These are phyloP conservation scores for Caerostris extrusa DNA, from an alignment of 1,140 invertebrate genomes.

Conservation along the genomic window DNA sequence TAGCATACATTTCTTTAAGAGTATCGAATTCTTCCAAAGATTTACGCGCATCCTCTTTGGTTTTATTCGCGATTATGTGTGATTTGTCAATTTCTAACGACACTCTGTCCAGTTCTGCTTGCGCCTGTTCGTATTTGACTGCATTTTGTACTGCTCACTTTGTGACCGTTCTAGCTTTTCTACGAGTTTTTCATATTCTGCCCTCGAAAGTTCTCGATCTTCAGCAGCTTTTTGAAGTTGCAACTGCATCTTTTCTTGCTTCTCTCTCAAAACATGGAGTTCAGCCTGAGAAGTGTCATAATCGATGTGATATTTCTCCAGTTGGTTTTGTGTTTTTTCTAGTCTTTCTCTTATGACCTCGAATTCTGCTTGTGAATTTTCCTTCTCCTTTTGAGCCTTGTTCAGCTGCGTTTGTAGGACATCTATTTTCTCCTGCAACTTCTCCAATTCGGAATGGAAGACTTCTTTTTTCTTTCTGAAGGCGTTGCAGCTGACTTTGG, in stretches of 20 bases:
- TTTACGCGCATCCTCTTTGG: slow-evolving; percentile 92
- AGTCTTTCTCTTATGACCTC: slow-evolving; percentile 93
- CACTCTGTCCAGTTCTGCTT: slow-evolving; percentile 92
- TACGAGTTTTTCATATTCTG: slow-evolving; percentile 94
- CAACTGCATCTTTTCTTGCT: slow-evolving; percentile 92
- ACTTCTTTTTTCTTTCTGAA: slow-evolving; percentile 94
- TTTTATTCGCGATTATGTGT: slow-evolving; percentile 88
- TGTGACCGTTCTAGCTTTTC: slow-evolving; percentile 95
- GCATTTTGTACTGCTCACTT: slow-evolving; percentile 92
- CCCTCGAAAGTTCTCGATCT: slow-evolving; percentile 92
- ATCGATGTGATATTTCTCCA: slow-evolving; percentile 86
- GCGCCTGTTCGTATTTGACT: slow-evolving; percentile 91
- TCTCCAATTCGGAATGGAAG: slow-evolving; percentile 90
- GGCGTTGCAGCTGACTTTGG: slow-evolving; percentile 87
- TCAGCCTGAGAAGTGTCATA: slow-evolving; percentile 92
- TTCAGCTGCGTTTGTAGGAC: slow-evolving; percentile 89
- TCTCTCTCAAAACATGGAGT: slow-evolving; percentile 93
- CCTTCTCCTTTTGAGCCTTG: slow-evolving; percentile 91
- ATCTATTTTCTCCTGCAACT: slow-evolving; percentile 90
- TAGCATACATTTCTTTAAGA: slow-evolving; percentile 92
- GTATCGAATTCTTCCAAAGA: slow-evolving; percentile 91
- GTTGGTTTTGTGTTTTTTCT: slow-evolving; percentile 87
- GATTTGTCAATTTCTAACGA: slow-evolving; percentile 93
- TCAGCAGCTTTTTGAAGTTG: slow-evolving; percentile 91
- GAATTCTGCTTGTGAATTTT: slow-evolving; percentile 90